Evolutionary conservation across 2,113 vertebrate genomes (phyloP).

Genomic region (Ailuropoda melanoleuca): DNA sequence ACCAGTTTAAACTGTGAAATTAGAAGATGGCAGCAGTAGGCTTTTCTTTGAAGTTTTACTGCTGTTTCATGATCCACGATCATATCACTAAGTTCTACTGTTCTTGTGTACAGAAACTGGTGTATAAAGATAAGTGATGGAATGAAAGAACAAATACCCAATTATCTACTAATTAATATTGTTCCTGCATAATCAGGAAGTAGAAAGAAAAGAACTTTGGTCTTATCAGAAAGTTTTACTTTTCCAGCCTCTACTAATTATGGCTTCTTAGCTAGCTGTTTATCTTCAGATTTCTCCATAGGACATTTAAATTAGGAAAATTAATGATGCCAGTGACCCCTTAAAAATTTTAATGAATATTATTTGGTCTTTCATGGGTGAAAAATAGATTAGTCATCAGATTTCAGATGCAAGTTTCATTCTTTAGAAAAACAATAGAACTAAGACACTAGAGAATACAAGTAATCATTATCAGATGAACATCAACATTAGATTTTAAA

Average conservation of each 20-base stretch:
- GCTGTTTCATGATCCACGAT: neutral
- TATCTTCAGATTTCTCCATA: neutral
- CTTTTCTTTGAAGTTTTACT: conserved; percentile 7
- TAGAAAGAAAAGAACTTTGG: neutral
- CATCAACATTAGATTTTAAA: conserved; percentile 30
- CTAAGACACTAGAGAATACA: neutral
- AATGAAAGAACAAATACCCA: neutral
- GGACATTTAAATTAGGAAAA: conserved; percentile 42
- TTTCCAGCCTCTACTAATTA: conserved; percentile 16
- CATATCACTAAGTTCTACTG: neutral
- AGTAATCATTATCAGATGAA: conserved; percentile 37
- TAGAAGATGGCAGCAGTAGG: neutral
- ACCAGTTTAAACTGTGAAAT: neutral
- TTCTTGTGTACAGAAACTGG: neutral
- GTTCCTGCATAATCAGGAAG: conserved; percentile 1
- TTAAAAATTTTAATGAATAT: conserved; percentile 43
- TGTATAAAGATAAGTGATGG: neutral
- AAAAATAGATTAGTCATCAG: conserved; percentile 22
- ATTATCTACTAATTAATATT: neutral
- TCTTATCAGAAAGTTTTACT: conserved; percentile 44
- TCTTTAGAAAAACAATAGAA: conserved; percentile 16
- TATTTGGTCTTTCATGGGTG: neutral
- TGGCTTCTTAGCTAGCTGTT: neutral
- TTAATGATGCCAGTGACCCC: neutral
- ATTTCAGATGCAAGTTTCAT: conserved; percentile 41